A percentile compares a stretch with the other conserved stretches of the same genome.
phyloP scores from a whole-genome alignment of 2,888 invertebrate species.

The Criorhina ranunculi region DNA sequence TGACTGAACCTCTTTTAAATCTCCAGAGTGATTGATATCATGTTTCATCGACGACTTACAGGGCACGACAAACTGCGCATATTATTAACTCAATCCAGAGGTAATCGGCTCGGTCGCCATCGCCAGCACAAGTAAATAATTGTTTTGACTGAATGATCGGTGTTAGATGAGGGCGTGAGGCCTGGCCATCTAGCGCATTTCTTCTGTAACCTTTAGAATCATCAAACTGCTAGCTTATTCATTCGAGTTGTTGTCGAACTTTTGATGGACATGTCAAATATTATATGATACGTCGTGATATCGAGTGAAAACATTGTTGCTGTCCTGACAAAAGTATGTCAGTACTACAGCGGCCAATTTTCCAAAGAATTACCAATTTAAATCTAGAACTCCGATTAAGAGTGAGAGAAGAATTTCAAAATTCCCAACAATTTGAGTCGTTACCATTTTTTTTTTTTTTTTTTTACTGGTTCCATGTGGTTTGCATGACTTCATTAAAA shows the following conservation, averaged over 20 bases:
- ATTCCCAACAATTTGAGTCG: constrained; percentile 50
- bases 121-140: constrained; percentile 24
- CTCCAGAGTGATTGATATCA: constrained; percentile 30
- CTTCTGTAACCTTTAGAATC: constrained; percentile 31
- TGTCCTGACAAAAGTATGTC: constrained; percentile 48
- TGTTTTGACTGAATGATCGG: constrained; percentile 60
- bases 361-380: constrained; percentile 54
- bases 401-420: constrained; percentile 46
- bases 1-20: constrained; percentile 12
- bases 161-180: constrained; percentile 61
- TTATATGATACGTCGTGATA: background rate
- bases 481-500: constrained; percentile 64
- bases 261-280: background rate
- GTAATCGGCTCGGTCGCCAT: constrained; percentile 9
- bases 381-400: constrained; percentile 59
- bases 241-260: background rate
- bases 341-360: constrained; percentile 51
- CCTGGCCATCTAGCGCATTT: constrained; percentile 33
- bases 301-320: background rate
- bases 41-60: constrained; percentile 43
- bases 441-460: too few species aligned
- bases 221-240: constrained; percentile 32
- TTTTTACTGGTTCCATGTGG: constrained; percentile 50
- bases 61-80: constrained; percentile 58
- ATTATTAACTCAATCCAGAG: constrained; percentile 45